These are phyloP conservation scores for Bombus cullumanus DNA, from an alignment of 1,140 invertebrate genomes.

Conservation along the genomic window DNA sequence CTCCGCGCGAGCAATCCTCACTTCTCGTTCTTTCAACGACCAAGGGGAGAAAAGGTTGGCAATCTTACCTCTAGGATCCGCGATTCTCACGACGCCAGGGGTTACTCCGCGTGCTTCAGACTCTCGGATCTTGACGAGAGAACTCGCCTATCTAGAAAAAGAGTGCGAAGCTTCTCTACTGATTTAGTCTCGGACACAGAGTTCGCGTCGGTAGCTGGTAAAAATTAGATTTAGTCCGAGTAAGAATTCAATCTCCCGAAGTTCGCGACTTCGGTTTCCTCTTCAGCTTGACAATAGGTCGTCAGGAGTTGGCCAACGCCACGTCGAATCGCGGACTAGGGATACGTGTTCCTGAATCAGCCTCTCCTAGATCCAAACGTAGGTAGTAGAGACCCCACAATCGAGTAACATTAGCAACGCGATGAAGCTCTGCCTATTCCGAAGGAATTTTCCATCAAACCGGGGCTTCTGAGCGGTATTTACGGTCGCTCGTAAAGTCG, in stretches of 20 bases:
- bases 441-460: slow-evolving; percentile 52
- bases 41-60: slow-evolving; percentile 34
- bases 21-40: slow-evolving; percentile 67
- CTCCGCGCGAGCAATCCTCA: slow-evolving; percentile 56
- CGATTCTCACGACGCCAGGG: slow-evolving; percentile 32
- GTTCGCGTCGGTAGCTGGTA: slow-evolving; percentile 28
- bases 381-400: slow-evolving; percentile 31
- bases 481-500: slow-evolving; percentile 62
- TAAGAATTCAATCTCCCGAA: slow-evolving; percentile 63
- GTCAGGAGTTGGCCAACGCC: slow-evolving; percentile 53
- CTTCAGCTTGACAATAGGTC: slow-evolving; percentile 69
- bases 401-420: slow-evolving; percentile 62
- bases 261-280: slow-evolving; percentile 46
- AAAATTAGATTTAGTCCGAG: slow-evolving; percentile 71
- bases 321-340: not conserved
- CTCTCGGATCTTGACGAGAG: not conserved
- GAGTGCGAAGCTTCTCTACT: slow-evolving; percentile 27
- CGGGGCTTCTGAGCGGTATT: slow-evolving; percentile 50
- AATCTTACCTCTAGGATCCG: slow-evolving; percentile 23
- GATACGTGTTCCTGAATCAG: slow-evolving; percentile 48
- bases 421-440: slow-evolving; percentile 41
- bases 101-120: slow-evolving; percentile 1
- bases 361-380: not conserved
- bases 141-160: not conserved
- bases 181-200: slow-evolving; percentile 52